Evolutionary conservation across 2,888 invertebrate genomes (phyloP), one percentile per base, ranked within the genome.

Genomic region (Chouioia cunea): DNA sequence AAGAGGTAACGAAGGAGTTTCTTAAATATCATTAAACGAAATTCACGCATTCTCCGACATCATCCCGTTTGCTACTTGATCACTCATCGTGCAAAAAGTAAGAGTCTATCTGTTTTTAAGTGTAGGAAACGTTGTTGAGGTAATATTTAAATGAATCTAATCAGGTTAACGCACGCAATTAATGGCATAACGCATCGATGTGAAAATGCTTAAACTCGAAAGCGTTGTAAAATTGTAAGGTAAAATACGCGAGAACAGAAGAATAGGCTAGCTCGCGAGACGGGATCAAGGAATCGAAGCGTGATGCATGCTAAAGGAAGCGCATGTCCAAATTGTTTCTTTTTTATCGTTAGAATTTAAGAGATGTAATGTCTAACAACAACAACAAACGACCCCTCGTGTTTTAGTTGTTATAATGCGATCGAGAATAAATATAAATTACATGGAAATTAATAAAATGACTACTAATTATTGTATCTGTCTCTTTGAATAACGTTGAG

Each of bases 401-500:
- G 76, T 78, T 80, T 81, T 77, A 79, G 77, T 82, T 79, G 81
- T 82, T 82, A 77, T 74, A 78, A 74, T 71, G 74, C 71, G 74
- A 77, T 73, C 53, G 57, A 73, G 63, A 77, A 74, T 71, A 71
- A 78, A 75, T 74, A 74, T 69, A 73, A 69, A 74, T 73, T 58
- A 72, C 70, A 74, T 74, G 59, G 54, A 71, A 77, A 76, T 72
- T 74, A 76, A 71, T 75, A 72, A 77, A 78, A 76, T 77, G 75
- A 79, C 70, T 72, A 77, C 76, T 74, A 76, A 73, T 77, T 79
- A 79, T 78, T 78, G 79, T 80, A 80, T 79, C 79, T 75, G 79
- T 80, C 80, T 80, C 78, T 75, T 82, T 81, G 70, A 79, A 80
- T 77, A 75, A 80, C 77, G 81, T 82, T 82, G 80, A 83, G 77